These are phyloP conservation scores for Mirza zaza DNA, from an alignment of 2,113 vertebrate species.

Conservation along the genomic window DNA sequence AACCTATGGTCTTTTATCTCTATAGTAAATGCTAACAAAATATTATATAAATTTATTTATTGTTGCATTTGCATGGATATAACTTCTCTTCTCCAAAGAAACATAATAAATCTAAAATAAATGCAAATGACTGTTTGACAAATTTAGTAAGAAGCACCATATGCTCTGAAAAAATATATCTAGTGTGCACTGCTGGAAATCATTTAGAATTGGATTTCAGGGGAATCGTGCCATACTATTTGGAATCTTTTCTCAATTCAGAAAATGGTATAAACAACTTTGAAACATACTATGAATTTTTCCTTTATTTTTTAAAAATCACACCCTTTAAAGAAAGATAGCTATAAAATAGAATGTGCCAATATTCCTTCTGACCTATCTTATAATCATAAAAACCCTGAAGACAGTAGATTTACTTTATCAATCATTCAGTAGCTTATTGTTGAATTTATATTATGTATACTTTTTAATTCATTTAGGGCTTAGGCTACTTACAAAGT, in stretches of 20 bases:
- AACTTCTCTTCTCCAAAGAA: background rate
- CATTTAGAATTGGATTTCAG: slow-evolving; percentile 13
- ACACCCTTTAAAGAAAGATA: background rate
- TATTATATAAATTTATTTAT: background rate
- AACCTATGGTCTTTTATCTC: background rate
- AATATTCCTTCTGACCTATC: background rate
- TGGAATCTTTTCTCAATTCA: background rate
- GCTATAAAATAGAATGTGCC: background rate
- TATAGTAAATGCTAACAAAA: background rate
- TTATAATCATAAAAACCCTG: background rate
- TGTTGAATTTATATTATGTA: background rate
- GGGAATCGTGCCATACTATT: background rate
- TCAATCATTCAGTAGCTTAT: background rate
- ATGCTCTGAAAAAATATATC: slow-evolving; percentile 23
- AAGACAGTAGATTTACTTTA: background rate
- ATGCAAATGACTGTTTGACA: slow-evolving; percentile 11
- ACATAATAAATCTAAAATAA: slow-evolving; percentile 39
- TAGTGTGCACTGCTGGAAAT: background rate
- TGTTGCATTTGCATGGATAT: background rate
- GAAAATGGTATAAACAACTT: background rate
- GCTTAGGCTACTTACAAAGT: background rate
- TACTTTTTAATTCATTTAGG: background rate
- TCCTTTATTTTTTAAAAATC: background rate
- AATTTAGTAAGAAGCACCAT: slow-evolving; percentile 19
- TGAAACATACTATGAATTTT: background rate